Evolutionary conservation across 2,797 vertebrate species (phyloP).

Genomic region (Liasis olivaceus): DNA sequence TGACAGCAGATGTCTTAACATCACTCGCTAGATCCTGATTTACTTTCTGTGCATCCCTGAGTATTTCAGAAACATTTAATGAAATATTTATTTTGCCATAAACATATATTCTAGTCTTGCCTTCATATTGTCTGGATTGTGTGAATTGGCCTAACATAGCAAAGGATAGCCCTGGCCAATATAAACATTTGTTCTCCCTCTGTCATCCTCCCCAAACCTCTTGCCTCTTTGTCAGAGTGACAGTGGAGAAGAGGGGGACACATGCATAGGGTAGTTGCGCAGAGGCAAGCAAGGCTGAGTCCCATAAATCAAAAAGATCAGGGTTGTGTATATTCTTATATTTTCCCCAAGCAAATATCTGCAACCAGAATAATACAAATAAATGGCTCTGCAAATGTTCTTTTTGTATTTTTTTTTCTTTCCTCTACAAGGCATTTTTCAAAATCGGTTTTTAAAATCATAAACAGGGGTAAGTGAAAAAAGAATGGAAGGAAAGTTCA

Average conservation of each 20-base stretch:
- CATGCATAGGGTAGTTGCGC: background rate
- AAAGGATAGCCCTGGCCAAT: background rate
- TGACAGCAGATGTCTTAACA: background rate
- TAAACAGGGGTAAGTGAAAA: background rate
- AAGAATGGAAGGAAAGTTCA: background rate
- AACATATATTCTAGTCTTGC: background rate
- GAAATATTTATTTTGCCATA: background rate
- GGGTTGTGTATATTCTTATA: constrained; percentile 13
- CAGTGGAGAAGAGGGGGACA: background rate
- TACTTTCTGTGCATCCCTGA: background rate
- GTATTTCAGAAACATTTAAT: too few relatives aligned
- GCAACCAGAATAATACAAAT: background rate
- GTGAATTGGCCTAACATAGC: background rate
- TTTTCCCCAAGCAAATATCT: background rate
- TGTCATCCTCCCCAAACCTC: background rate
- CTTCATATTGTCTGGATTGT: background rate
- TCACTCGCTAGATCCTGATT: background rate
- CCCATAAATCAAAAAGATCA: background rate
- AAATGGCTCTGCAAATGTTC: background rate
- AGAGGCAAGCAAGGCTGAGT: background rate
- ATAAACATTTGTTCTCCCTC: background rate
- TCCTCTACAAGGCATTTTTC: background rate
- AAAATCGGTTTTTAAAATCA: background rate
- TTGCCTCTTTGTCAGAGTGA: background rate
- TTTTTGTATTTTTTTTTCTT: background rate